phyloP scores from a whole-genome alignment of 2,113 vertebrate genomes.

The Carassius gibelio region DNA sequence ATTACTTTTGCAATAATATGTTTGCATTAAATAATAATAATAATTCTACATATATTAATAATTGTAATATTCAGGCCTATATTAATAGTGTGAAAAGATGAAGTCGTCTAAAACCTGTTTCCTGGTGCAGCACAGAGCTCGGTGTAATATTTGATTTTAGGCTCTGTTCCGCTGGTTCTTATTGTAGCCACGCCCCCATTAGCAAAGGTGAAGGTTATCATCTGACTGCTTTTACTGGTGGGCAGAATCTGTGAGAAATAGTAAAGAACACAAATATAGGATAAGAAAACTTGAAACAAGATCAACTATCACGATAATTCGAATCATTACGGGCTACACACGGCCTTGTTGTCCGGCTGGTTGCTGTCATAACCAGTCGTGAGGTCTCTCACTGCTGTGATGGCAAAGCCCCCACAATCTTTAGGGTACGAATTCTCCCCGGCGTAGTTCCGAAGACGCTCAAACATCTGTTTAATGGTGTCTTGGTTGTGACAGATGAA shows the following conservation, averaged over 20 bases:
- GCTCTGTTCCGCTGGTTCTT: conserved; percentile 95
- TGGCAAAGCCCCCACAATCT: conserved; percentile 83
- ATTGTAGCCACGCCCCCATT: conserved; percentile 95
- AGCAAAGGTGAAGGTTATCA: conserved; percentile 95
- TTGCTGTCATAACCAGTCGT: conserved; percentile 92
- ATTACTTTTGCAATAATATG: neutral
- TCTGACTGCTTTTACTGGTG: conserved; percentile 91
- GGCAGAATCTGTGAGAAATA: conserved; percentile 85
- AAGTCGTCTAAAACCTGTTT: conserved; percentile 77
- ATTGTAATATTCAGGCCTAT: neutral
- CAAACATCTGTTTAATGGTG: conserved; percentile 84
- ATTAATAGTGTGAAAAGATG: neutral
- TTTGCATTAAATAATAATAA: neutral
- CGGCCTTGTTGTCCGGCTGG: conserved; percentile 86
- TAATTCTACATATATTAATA: neutral
- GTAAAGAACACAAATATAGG: neutral
- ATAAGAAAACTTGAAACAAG: neutral
- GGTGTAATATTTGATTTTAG: conserved; percentile 97
- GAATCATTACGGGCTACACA: conserved; percentile 67
- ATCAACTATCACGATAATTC: neutral
- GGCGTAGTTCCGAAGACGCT: conserved; percentile 84
- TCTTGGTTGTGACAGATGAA: conserved; percentile 92
- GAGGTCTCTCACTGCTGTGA: conserved; percentile 87
- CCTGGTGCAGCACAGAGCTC: conserved; percentile 94
- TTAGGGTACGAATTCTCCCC: conserved; percentile 84